A percentile compares a stretch with the other conserved stretches of the same genome.
These are phyloP conservation scores for Cirrhinus molitorella DNA, from an alignment of 2,797 vertebrate genomes.

Conservation along the genomic window DNA sequence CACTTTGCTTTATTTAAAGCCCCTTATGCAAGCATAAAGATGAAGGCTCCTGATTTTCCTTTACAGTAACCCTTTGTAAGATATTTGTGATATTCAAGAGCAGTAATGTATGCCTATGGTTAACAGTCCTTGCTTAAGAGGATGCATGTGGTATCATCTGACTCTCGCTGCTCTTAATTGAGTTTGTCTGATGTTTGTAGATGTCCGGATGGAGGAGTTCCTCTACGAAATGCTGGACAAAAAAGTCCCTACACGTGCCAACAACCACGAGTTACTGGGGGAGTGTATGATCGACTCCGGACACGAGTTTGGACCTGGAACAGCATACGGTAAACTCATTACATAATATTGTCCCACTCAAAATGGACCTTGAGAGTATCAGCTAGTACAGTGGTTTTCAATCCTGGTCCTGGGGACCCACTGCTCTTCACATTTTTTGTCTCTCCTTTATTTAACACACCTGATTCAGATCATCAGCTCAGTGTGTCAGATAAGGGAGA, in stretches of 20 bases:
- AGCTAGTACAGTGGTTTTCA: no score
- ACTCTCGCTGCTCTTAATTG: constrained; percentile 51
- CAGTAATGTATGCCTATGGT: neutral
- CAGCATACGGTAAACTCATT: constrained; percentile 86
- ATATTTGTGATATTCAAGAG: neutral
- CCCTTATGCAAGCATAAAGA: neutral
- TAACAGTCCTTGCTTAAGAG: constrained; percentile 32
- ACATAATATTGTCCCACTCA: neutral
- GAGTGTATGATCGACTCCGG: constrained; percentile 93
- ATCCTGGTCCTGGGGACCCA: no score
- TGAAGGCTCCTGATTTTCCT: neutral
- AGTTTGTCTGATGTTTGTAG: constrained; percentile 72
- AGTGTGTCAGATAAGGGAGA: no score
- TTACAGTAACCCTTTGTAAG: constrained; percentile 10
- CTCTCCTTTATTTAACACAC: no score
- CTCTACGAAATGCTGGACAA: constrained; percentile 95
- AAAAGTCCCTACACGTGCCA: constrained; percentile 86
- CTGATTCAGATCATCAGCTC: no score
- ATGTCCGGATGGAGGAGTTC: constrained; percentile 93
- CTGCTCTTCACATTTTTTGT: no score
- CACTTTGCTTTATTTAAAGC: neutral
- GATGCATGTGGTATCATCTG: constrained; percentile 52
- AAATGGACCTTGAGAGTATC: neutral
- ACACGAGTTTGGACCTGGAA: constrained; percentile 91
- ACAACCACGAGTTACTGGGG: constrained; percentile 88